These are phyloP conservation scores for Pristionchus entomophagus DNA, from an alignment of 2,888 invertebrate genomes.

Conservation along the genomic window DNA sequence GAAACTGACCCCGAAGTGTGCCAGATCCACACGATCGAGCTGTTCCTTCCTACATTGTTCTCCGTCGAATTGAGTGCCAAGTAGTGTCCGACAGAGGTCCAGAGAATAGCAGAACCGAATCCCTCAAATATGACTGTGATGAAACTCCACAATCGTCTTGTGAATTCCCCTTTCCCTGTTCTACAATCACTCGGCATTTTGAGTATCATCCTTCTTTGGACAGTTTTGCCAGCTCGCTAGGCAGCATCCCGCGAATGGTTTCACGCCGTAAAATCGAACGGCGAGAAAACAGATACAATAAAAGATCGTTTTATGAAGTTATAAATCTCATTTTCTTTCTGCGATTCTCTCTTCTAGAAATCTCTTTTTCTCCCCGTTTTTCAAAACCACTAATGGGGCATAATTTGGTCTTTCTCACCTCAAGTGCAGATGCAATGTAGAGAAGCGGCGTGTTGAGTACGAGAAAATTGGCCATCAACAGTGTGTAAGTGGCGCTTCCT, in stretches of 20 bases:
- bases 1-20: constrained; percentile 50
- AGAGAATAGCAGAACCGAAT: constrained; percentile 43
- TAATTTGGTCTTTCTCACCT: constrained; percentile 44
- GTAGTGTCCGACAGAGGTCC: constrained; percentile 55
- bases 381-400: too few species aligned
- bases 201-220: too few species aligned
- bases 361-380: too few species aligned
- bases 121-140: neutral
- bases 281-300: too few species aligned
- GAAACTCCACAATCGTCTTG: neutral
- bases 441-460: constrained; percentile 51
- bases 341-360: too few species aligned
- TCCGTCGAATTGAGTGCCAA: constrained; percentile 53
- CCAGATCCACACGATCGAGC: constrained; percentile 51
- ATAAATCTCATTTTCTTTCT: too few species aligned
- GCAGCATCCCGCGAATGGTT: too few species aligned
- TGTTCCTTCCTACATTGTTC: constrained; percentile 51
- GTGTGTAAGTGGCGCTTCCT: constrained; percentile 46
- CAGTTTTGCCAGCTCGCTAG: too few species aligned
- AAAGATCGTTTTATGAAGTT: too few species aligned
- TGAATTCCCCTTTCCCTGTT: too few species aligned
- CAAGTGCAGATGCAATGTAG: constrained; percentile 51
- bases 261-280: too few species aligned
- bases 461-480: constrained; percentile 52
- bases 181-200: too few species aligned